phyloP scores from a whole-genome alignment of 2,797 vertebrate genomes.

The Lutra lutra region DNA sequence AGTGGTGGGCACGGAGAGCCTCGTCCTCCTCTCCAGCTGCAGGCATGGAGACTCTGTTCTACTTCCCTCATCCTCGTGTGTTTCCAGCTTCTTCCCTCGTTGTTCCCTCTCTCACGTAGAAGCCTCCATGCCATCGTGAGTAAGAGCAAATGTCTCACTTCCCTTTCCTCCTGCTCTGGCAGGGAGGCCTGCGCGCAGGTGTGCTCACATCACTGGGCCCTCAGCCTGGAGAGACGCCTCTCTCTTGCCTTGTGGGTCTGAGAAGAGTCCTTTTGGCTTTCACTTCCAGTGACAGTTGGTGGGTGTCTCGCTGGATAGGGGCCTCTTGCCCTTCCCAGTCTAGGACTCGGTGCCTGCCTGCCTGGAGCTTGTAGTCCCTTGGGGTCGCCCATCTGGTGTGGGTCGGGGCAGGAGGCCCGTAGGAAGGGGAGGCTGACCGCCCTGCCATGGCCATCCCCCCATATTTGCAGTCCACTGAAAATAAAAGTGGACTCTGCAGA shows the following conservation, averaged over 20 bases:
- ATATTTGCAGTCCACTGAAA: neutral
- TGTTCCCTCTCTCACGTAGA: neutral
- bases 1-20: too few relatives aligned
- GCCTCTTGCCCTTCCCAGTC: neutral
- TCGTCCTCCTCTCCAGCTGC: neutral
- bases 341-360: neutral
- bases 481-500: neutral
- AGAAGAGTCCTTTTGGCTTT: neutral
- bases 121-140: neutral
- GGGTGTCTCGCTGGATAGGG: accelerated
- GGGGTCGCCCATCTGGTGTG: neutral
- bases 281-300: neutral
- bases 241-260: neutral
- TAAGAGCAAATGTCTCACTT: neutral
- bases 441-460: too few relatives aligned
- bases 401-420: neutral
- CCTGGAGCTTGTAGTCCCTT: neutral
- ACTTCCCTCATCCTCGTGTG: accelerated
- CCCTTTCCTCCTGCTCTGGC: neutral
- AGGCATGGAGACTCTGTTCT: neutral
- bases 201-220: too few relatives aligned
- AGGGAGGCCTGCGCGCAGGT: neutral
- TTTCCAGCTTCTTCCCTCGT: neutral
- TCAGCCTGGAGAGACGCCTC: neutral
- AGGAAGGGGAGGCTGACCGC: neutral